Conservation (phyloP, 2,888 invertebrate genomes). For the Tubulanus polymorphus region DNA sequence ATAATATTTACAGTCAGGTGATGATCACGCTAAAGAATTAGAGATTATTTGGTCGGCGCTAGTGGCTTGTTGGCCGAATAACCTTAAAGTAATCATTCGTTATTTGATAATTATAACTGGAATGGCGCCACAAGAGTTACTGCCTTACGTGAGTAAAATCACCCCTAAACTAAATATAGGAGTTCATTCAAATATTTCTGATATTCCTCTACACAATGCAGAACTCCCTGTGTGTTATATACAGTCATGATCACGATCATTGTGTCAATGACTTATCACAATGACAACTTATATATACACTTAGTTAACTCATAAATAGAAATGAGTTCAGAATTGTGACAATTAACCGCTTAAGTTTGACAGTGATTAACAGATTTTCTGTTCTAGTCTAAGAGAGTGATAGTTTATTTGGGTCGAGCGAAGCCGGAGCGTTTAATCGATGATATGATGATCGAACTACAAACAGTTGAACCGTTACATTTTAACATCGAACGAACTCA, state of each 20-base stretch:
- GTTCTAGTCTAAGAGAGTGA: constrained; percentile 85
- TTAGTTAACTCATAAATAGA: no score
- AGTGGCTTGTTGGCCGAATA: constrained; percentile 92
- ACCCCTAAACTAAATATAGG: no score
- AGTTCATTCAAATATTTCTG: no score
- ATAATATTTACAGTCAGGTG: constrained; percentile 82
- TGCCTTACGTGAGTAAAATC: constrained; percentile 78
- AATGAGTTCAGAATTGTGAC: no score
- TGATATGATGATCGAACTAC: constrained; percentile 92
- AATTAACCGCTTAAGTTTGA: no score
- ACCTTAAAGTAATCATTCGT: constrained; percentile 91
- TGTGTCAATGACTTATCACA: no score
- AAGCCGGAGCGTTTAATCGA: constrained; percentile 89
- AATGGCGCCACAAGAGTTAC: constrained; percentile 90
- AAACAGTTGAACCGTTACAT: constrained; percentile 90
- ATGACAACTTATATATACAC: no score
- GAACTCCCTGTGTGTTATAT: no score
- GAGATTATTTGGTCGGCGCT: constrained; percentile 95
- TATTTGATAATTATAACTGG: constrained; percentile 95
- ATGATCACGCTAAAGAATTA: constrained; percentile 90
- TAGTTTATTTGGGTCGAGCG: constrained; percentile 85
- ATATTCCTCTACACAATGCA: no score
- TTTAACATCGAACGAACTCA: constrained; percentile 95
- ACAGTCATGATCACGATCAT: no score
- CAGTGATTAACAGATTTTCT: no score